These are phyloP conservation scores for Cantharis flavilabris DNA, from an alignment of 2,888 invertebrate species.

Conservation along the genomic window DNA sequence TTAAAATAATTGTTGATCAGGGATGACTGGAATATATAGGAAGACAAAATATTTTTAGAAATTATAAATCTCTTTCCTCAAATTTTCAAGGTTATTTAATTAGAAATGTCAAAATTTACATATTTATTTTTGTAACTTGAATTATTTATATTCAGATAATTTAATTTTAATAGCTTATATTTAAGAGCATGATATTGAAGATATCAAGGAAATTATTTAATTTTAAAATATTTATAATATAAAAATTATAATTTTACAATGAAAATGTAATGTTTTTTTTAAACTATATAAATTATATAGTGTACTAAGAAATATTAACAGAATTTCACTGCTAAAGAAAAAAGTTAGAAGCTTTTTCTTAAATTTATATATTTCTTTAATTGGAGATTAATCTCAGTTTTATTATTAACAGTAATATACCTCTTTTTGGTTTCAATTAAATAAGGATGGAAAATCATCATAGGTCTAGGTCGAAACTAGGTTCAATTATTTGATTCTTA, in stretches of 20 bases:
- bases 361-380: conserved; percentile 59
- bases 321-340: conserved; percentile 55
- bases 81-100: conserved; percentile 55
- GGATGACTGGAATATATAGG: conserved; percentile 35
- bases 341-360: conserved; percentile 68
- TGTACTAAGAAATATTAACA: conserved; percentile 56
- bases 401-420: too few species aligned
- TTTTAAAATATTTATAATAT: conserved; percentile 44
- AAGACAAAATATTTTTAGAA: conserved; percentile 40
- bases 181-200: conserved; percentile 58
- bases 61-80: conserved; percentile 54
- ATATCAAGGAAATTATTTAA: conserved; percentile 50
- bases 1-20: conserved; percentile 55
- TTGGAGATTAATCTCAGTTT: conserved; percentile 53
- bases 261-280: conserved; percentile 70
- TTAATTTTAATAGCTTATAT: conserved; percentile 53
- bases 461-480: conserved; percentile 61
- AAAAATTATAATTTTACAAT: conserved; percentile 63
- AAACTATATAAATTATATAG: conserved; percentile 62
- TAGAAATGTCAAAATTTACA: conserved; percentile 60
- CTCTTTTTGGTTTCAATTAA: too few species aligned
- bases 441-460: conserved; percentile 32
- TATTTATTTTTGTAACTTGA: conserved; percentile 31
- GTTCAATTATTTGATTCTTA: conserved; percentile 56
- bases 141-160: conserved; percentile 48